Conservation (phyloP, 2,888 invertebrate genomes). For the Amphimallon solstitiale region DNA sequence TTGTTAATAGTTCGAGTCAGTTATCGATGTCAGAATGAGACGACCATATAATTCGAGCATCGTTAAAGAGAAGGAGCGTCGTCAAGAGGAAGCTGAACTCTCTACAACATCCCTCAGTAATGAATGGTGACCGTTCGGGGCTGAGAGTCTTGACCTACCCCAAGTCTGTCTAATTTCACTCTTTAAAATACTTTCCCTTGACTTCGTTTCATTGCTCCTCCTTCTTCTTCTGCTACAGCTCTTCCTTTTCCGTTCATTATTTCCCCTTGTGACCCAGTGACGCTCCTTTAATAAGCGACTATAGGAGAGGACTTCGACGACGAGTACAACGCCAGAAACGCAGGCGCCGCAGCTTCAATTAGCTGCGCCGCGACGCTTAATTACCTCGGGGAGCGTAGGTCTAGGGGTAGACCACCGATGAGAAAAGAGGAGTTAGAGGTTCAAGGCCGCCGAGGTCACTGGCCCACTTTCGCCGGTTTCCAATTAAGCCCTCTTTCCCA, state of each 20-base stretch:
- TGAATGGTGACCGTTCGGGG: slow-evolving; percentile 49
- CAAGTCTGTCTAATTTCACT: slow-evolving; percentile 63
- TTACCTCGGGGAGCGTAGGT: slow-evolving; percentile 61
- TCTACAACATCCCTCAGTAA: slow-evolving; percentile 43
- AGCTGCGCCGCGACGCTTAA: slow-evolving; percentile 61
- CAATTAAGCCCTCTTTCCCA: slow-evolving; percentile 44
- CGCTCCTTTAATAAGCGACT: slow-evolving; percentile 60
- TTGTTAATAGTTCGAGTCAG: slow-evolving; percentile 1
- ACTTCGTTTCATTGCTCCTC: slow-evolving; percentile 54
- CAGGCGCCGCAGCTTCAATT: slow-evolving; percentile 61
- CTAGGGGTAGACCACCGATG: slow-evolving; percentile 52
- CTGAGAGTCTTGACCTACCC: slow-evolving; percentile 58
- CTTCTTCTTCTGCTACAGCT: slow-evolving; percentile 25
- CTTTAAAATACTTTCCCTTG: slow-evolving; percentile 64
- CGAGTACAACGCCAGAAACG: slow-evolving; percentile 48
- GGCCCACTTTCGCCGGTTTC: slow-evolving; percentile 55
- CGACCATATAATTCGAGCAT: neutral
- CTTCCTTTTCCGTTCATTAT: slow-evolving; percentile 56
- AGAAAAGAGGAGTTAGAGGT: slow-evolving; percentile 43
- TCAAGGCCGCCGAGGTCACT: slow-evolving; percentile 53
- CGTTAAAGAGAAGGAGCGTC: slow-evolving; percentile 11
- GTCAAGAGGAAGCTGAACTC: slow-evolving; percentile 38
- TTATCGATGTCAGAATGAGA: slow-evolving; percentile 6
- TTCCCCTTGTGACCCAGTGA: slow-evolving; percentile 62
- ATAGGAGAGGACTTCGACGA: slow-evolving; percentile 30